Evolutionary conservation across 2,888 invertebrate genomes (phyloP).

Genomic region (Tortrix viridana): DNA sequence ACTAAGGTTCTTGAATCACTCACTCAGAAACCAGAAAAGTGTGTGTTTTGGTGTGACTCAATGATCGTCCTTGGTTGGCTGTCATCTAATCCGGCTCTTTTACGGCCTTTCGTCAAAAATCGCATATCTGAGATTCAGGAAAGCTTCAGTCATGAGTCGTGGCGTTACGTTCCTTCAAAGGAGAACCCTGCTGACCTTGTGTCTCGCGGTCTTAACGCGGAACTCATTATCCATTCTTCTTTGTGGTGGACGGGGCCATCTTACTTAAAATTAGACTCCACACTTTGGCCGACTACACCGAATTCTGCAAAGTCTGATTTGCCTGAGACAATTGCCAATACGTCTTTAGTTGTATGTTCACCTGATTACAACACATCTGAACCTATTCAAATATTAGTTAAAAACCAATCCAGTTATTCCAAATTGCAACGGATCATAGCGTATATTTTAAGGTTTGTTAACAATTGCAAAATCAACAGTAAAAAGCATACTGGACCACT

Average conservation of each 20-base stretch:
- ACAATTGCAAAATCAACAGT: background rate
- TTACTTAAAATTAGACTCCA: background rate
- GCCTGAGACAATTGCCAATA: conserved; percentile 1
- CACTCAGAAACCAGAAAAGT: background rate
- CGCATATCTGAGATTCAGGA: conserved; percentile 15
- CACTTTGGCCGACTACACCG: conserved; percentile 4
- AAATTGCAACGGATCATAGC: conserved; percentile 1
- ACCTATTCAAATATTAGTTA: background rate
- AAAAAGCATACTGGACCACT: background rate
- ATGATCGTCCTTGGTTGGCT: conserved; percentile 6
- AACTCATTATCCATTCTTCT: background rate
- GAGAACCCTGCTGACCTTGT: conserved; percentile 10
- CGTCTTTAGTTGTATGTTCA: background rate
- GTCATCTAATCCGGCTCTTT: background rate
- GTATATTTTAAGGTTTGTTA: background rate
- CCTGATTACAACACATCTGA: background rate
- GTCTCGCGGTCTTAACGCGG: conserved; percentile 12
- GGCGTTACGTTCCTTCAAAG: conserved; percentile 11
- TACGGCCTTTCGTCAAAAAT: background rate
- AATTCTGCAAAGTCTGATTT: background rate
- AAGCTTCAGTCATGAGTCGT: background rate
- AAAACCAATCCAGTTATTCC: background rate
- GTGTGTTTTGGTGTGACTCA: background rate
- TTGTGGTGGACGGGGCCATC: conserved; percentile 16
- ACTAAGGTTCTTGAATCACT: conserved; percentile 14